A percentile compares a stretch with the other conserved stretches of the same genome.
These are phyloP conservation scores for Holothuria glaberrima DNA, from an alignment of 35 echinoderm and acorn worm species.

Conservation along the genomic window DNA sequence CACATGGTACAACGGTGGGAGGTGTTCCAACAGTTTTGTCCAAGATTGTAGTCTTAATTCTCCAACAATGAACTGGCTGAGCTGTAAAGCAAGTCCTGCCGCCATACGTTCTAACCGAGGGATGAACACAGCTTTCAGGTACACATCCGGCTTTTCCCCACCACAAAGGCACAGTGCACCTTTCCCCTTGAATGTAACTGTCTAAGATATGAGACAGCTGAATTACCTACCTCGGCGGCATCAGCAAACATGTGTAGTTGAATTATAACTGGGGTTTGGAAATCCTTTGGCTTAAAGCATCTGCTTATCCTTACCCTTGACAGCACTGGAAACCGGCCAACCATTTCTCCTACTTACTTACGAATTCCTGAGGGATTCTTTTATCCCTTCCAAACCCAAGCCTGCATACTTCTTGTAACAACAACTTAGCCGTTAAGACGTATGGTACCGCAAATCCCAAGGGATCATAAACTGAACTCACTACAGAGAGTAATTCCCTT, in stretches of 20 bases:
- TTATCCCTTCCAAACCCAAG: slow-evolving; percentile 35
- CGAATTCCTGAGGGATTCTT: background rate
- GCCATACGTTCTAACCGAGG: slow-evolving; percentile 65
- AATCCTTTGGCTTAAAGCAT: background rate
- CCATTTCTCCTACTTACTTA: slow-evolving; percentile 14
- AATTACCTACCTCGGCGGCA: no score
- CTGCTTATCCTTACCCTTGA: background rate
- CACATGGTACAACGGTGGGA: no score
- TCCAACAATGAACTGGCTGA: slow-evolving; percentile 29
- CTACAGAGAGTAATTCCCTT: slow-evolving; percentile 51
- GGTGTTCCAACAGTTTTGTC: no score
- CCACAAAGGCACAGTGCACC: slow-evolving; percentile 56
- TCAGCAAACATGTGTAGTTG: no score
- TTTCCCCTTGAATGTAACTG: no score
- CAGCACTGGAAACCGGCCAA: background rate
- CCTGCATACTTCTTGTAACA: slow-evolving; percentile 59
- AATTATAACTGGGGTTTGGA: background rate
- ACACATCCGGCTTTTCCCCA: slow-evolving; percentile 52
- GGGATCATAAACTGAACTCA: slow-evolving; percentile 69
- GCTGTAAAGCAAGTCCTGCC: slow-evolving; percentile 31
- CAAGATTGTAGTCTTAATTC: no score
- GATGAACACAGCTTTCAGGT: slow-evolving; percentile 59
- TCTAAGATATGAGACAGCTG: slow-evolving; percentile 1
- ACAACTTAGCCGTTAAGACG: slow-evolving; percentile 45
- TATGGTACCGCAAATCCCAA: slow-evolving; percentile 50